Conservation (phyloP, 2,797 vertebrate genomes). For the Silurus aristotelis region DNA sequence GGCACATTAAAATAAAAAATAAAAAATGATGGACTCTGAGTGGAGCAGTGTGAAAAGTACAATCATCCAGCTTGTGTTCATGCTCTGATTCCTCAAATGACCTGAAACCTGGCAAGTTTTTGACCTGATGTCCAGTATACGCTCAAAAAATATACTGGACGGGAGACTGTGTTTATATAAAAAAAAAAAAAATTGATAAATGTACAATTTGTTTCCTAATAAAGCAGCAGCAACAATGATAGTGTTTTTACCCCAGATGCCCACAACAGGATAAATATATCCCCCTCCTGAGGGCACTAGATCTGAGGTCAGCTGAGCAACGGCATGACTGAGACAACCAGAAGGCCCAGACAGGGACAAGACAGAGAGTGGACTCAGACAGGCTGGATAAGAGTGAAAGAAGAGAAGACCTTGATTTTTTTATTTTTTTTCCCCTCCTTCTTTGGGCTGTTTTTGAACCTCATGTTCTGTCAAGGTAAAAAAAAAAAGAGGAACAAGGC, state of each 20-base stretch:
- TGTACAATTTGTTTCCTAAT: neutral
- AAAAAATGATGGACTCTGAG: neutral
- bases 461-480: neutral
- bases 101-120: constrained; percentile 12
- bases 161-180: neutral
- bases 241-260: constrained; percentile 38
- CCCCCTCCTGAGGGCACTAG: constrained; percentile 33
- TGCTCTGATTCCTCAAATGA: constrained; percentile 46
- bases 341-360: constrained; percentile 24
- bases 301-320: constrained; percentile 55
- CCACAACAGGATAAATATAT: constrained; percentile 49
- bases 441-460: neutral
- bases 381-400: neutral
- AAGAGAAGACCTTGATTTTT: neutral
- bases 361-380: neutral
- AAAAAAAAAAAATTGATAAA: neutral
- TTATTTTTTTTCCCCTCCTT: no score
- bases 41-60: neutral
- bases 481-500: neutral
- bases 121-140: neutral
- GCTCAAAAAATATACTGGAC: constrained; percentile 2
- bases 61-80: constrained; percentile 18
- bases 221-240: constrained; percentile 5
- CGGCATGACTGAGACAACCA: constrained; percentile 46
- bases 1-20: neutral